phyloP scores from a whole-genome alignment of 2,113 vertebrate genomes.

The Pao palembangensis region DNA sequence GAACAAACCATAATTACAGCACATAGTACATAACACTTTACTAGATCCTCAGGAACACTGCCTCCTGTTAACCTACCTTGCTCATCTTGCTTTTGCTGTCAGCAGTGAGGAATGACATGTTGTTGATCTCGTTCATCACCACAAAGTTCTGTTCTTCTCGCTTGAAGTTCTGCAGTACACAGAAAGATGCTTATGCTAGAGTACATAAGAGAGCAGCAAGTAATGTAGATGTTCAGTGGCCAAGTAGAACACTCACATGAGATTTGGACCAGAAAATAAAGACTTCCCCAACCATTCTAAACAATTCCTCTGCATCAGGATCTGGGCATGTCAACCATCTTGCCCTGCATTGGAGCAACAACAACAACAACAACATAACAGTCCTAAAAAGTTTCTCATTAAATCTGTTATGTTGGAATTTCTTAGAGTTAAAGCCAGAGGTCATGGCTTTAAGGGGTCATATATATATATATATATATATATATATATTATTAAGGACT shows the following conservation, averaged over 20 bases:
- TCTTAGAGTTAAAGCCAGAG: too few relatives aligned
- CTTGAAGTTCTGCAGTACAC: slow-evolving; percentile 84
- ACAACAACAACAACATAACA: too few relatives aligned
- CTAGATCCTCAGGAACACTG: background rate
- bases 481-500: background rate
- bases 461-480: too few relatives aligned
- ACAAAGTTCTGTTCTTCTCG: slow-evolving; percentile 95
- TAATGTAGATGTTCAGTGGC: background rate
- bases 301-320: slow-evolving; percentile 87
- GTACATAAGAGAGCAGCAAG: too few relatives aligned
- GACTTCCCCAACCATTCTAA: slow-evolving; percentile 93
- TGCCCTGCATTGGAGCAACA: slow-evolving; percentile 71
- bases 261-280: slow-evolving; percentile 98
- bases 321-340: slow-evolving; percentile 88
- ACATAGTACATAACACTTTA: slow-evolving; percentile 1
- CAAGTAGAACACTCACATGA: slow-evolving; percentile 77
- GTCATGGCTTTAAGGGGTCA: too few relatives aligned
- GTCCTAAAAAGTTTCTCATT: too few relatives aligned
- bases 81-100: slow-evolving; percentile 98
- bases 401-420: too few relatives aligned
- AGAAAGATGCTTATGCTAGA: background rate
- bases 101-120: slow-evolving; percentile 95
- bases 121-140: slow-evolving; percentile 96
- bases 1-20: background rate
- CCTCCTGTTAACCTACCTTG: slow-evolving; percentile 76